phyloP scores from a whole-genome alignment of 2,888 invertebrate species.

The Rotaria socialis region DNA sequence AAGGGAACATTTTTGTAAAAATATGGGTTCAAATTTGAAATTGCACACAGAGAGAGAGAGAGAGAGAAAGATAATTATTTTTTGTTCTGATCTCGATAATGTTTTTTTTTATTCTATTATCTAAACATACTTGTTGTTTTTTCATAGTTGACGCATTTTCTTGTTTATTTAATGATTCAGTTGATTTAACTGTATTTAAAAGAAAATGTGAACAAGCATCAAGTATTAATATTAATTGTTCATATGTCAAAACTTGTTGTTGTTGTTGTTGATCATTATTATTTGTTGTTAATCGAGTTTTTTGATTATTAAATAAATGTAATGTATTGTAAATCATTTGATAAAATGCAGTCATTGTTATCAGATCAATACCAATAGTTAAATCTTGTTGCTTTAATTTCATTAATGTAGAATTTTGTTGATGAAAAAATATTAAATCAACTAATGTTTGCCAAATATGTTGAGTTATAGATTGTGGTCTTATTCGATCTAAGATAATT shows the following conservation, averaged over 20 bases:
- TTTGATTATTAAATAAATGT: neutral
- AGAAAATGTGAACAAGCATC: constrained; percentile 32
- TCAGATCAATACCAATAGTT: neutral
- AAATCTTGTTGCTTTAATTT: constrained; percentile 19
- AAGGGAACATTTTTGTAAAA: too few relatives aligned
- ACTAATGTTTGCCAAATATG: constrained; percentile 35
- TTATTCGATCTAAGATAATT: neutral
- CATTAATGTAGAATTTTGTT: neutral
- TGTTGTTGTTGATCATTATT: neutral
- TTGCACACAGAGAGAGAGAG: too few relatives aligned
- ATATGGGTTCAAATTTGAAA: too few relatives aligned
- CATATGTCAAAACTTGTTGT: neutral
- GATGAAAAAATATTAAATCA: neutral
- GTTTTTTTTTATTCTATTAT: too few relatives aligned
- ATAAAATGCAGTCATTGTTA: constrained; percentile 33
- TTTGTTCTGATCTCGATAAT: too few relatives aligned
- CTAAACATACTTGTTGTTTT: constrained; percentile 1
- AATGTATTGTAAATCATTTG: neutral
- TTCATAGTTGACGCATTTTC: constrained; percentile 12
- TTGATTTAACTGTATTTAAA: constrained; percentile 23
- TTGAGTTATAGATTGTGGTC: constrained; percentile 14
- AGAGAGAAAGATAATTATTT: too few relatives aligned
- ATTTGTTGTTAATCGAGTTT: neutral
- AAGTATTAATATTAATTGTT: neutral
- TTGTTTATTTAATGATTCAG: constrained; percentile 25